Evolutionary conservation across 2,888 invertebrate genomes (phyloP).

Genomic region (Sipha maydis): DNA sequence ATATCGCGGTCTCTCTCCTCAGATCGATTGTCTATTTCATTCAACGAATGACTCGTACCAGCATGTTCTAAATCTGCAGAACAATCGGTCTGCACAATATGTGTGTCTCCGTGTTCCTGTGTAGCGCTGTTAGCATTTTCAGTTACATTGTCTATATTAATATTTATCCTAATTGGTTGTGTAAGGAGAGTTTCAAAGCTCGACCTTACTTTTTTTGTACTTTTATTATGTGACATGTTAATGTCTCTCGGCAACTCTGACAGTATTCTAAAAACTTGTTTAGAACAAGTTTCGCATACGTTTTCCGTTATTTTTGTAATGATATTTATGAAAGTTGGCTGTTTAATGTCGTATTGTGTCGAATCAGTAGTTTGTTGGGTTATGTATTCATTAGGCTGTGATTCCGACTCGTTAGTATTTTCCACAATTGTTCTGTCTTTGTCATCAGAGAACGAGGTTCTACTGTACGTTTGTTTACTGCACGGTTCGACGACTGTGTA

Average conservation of each 20-base stretch:
- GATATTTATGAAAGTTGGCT: neutral
- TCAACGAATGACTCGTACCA: neutral
- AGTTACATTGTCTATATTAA: conserved; percentile 2
- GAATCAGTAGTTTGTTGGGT: neutral
- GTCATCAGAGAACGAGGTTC: neutral
- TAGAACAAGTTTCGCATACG: conserved; percentile 30
- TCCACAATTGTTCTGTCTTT: neutral
- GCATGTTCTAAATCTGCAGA: neutral
- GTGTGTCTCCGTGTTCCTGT: neutral
- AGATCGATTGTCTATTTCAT: neutral
- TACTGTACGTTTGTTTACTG: neutral
- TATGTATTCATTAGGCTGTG: neutral
- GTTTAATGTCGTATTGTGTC: neutral
- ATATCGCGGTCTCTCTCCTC: neutral
- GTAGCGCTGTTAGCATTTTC: neutral
- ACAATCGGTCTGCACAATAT: no score
- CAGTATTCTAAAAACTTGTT: neutral
- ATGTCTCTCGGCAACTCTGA: neutral
- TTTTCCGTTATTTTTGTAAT: neutral
- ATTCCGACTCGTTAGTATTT: neutral
- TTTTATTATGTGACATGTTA: neutral
- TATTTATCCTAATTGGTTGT: conserved; percentile 21
- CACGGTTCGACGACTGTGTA: neutral
- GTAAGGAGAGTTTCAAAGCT: neutral
- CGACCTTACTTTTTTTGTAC: neutral